phyloP scores from a whole-genome alignment of 2,888 invertebrate genomes.

The Megalurothrips usitatus region DNA sequence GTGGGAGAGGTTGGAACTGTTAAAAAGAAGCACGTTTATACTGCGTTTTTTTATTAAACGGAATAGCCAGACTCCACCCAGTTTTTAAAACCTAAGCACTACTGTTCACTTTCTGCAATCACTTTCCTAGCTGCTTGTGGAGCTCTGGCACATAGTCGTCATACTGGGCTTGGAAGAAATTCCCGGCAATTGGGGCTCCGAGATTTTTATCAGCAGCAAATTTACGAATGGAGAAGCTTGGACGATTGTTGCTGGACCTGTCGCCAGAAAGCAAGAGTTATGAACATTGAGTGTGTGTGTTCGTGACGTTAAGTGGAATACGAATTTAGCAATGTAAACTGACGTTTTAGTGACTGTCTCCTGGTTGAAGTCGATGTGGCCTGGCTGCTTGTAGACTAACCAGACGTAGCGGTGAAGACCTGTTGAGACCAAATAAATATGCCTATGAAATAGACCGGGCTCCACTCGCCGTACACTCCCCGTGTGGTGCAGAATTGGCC shows the following conservation, averaged over 20 bases:
- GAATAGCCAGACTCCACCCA: too few relatives aligned
- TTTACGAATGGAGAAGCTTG: not conserved
- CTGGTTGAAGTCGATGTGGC: constrained; percentile 41
- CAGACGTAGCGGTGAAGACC: constrained; percentile 71
- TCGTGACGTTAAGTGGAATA: too few relatives aligned
- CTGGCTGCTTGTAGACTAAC: constrained; percentile 65
- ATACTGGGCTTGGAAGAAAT: constrained; percentile 1
- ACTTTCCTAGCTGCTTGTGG: not conserved
- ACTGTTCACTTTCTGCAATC: not conserved
- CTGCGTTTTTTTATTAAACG: too few relatives aligned
- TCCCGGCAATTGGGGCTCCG: not conserved
- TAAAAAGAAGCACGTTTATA: too few relatives aligned
- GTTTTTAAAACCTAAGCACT: too few relatives aligned
- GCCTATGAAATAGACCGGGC: too few relatives aligned
- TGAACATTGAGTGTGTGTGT: too few relatives aligned
- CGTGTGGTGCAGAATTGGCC: too few relatives aligned
- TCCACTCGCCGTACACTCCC: too few relatives aligned
- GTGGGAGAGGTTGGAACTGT: too few relatives aligned
- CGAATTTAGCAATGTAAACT: not conserved
- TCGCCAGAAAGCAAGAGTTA: too few relatives aligned
- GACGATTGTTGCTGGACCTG: not conserved
- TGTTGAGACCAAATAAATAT: too few relatives aligned
- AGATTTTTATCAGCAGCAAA: not conserved
- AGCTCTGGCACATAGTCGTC: not conserved
- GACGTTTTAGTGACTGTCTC: not conserved